Evolutionary conservation across 2,888 invertebrate species (phyloP).

Genomic region (Athripsodes cinereus): DNA sequence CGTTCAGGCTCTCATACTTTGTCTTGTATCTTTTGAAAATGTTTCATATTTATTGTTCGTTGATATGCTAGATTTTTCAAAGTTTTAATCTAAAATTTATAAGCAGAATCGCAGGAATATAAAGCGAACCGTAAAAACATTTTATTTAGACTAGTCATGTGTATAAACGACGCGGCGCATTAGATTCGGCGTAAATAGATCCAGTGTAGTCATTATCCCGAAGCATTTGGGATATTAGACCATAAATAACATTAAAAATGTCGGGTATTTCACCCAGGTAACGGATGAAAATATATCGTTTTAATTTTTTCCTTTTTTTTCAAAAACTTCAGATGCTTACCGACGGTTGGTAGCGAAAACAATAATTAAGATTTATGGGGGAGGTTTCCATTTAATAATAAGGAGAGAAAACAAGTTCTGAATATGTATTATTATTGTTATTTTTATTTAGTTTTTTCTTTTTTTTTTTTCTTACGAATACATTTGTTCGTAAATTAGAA

Average conservation of each 20-base stretch:
- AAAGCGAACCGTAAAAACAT: too few relatives aligned
- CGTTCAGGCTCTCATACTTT: too few relatives aligned
- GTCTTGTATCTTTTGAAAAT: too few relatives aligned
- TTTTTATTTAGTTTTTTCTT: not conserved
- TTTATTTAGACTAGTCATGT: too few relatives aligned
- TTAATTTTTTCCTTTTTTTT: slow-evolving; percentile 8
- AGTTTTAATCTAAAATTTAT: too few relatives aligned
- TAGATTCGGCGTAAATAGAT: too few relatives aligned
- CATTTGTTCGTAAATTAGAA: not conserved
- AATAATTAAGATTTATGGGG: not conserved
- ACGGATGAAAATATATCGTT: slow-evolving; percentile 18
- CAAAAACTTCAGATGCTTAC: not conserved
- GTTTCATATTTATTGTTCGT: too few relatives aligned
- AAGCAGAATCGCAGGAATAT: too few relatives aligned
- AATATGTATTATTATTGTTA: not conserved
- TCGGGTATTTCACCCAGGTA: not conserved
- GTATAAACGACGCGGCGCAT: too few relatives aligned
- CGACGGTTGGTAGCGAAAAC: not conserved
- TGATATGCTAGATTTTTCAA: too few relatives aligned
- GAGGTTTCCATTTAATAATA: not conserved
- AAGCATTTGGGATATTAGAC: not conserved
- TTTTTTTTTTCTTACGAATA: not conserved
- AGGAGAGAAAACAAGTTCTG: not conserved
- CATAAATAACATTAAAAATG: slow-evolving; percentile 10
- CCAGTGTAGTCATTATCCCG: too few relatives aligned